Percentiles rank a stretch among this genome's conserved stretches.
Conservation (phyloP, 2,888 invertebrate species). For the Seira ritae region DNA sequence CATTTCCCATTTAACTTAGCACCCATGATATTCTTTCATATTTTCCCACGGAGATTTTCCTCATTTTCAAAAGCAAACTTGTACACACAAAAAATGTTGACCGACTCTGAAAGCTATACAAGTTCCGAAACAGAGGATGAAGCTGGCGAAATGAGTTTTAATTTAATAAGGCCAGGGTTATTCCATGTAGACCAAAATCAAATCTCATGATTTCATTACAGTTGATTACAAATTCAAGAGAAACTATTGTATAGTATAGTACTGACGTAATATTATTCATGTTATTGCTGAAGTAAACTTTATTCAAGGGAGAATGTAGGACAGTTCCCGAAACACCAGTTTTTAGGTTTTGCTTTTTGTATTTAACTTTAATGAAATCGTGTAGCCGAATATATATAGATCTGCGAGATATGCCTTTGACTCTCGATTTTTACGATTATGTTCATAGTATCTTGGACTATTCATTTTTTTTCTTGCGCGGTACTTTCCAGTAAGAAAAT, state of each 20-base stretch:
- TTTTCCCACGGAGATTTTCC: background rate
- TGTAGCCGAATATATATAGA: background rate
- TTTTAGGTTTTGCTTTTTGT: no score
- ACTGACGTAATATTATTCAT: no score
- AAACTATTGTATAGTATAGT: no score
- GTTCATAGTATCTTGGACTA: background rate
- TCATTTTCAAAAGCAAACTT: background rate
- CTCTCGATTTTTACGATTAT: conserved; percentile 64
- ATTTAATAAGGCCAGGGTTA: no score
- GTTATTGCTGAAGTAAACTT: no score
- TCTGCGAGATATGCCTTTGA: background rate
- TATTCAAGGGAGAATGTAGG: no score
- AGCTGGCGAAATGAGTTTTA: background rate
- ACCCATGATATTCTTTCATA: background rate
- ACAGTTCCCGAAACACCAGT: no score
- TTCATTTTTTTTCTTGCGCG: background rate
- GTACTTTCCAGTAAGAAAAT: conserved; percentile 12
- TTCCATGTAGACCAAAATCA: no score
- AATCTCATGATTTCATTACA: background rate
- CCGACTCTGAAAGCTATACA: no score
- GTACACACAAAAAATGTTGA: background rate
- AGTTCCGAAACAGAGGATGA: no score
- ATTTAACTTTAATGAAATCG: no score
- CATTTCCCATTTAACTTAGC: conserved; percentile 3
- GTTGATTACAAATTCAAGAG: background rate